phyloP scores from a whole-genome alignment of 2,888 invertebrate species.

The Amphiduros pacificus region DNA sequence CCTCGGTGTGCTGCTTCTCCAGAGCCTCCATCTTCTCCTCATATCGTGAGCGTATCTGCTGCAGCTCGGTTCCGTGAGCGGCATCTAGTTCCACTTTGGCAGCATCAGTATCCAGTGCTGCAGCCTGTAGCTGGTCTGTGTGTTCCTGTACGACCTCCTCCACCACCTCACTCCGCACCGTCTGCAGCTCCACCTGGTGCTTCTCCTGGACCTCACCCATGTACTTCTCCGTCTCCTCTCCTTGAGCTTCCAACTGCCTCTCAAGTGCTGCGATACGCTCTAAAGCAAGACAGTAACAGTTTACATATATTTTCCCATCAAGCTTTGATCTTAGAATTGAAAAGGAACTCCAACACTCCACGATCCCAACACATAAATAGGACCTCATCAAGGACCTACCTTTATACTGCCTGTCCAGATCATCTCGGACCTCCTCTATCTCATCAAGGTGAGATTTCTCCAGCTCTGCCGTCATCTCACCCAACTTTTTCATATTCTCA shows the following conservation, averaged over 20 bases:
- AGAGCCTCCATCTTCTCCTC: constrained; percentile 56
- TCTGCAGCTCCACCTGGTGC: constrained; percentile 45
- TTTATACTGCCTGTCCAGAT: constrained; percentile 21
- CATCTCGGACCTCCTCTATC: constrained; percentile 35
- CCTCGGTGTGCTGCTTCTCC: constrained; percentile 59
- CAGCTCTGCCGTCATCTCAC: constrained; percentile 38
- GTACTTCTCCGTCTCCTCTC: too few species aligned
- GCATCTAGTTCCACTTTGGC: constrained; percentile 35
- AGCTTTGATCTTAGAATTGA: too few species aligned
- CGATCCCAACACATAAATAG: too few species aligned
- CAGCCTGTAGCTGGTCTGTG: constrained; percentile 10
- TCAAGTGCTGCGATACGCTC: constrained; percentile 1
- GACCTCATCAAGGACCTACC: too few species aligned
- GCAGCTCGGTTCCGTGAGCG: constrained; percentile 39
- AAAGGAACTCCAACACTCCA: too few species aligned
- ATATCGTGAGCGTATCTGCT: too few species aligned
- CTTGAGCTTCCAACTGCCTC: constrained; percentile 2
- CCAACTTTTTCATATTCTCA: constrained; percentile 40
- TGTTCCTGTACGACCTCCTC: not conserved
- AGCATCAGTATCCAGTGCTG: constrained; percentile 29
- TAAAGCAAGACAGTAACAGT: too few species aligned
- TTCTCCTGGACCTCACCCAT: constrained; percentile 34
- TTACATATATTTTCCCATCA: too few species aligned
- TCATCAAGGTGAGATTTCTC: constrained; percentile 37
- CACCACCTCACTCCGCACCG: constrained; percentile 32